A percentile compares a stretch with the other conserved stretches of the same genome.
Conservation (phyloP, 2,797 vertebrate species). For the Tokudaia muenninki region DNA sequence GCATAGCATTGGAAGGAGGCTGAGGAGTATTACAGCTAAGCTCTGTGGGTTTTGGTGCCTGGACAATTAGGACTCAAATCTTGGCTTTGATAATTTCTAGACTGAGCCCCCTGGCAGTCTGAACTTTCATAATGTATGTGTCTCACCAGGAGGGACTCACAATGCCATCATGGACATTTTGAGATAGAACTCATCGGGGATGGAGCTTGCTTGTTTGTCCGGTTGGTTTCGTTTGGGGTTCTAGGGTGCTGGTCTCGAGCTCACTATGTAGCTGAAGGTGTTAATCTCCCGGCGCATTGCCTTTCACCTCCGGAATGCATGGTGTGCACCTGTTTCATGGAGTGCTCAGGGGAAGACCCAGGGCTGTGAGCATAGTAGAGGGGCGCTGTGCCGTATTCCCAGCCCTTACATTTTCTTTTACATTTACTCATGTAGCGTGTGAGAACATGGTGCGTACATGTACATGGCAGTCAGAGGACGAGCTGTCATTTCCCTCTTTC, state of each 20-base stretch:
- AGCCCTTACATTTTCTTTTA: background rate
- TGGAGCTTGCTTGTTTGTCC: background rate
- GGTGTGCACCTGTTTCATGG: background rate
- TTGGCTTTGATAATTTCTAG: slow-evolving; percentile 31
- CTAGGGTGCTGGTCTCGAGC: background rate
- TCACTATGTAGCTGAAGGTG: background rate
- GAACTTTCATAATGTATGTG: background rate
- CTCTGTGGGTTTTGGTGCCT: slow-evolving; percentile 13
- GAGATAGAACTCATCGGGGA: slow-evolving; percentile 22
- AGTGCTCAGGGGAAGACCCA: background rate
- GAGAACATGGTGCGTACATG: too few species aligned
- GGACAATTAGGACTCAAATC: slow-evolving; percentile 13
- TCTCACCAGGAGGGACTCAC: slow-evolving; percentile 43
- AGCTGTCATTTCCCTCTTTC: too few species aligned
- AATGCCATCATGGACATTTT: background rate
- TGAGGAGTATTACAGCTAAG: background rate
- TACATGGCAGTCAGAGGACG: background rate
- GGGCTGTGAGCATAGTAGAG: background rate
- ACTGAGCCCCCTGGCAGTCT: background rate
- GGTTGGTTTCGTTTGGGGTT: background rate
- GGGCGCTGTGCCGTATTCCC: background rate
- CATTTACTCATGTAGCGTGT: background rate
- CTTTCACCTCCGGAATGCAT: background rate
- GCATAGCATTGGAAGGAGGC: background rate
- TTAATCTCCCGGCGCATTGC: too few species aligned